These are phyloP conservation scores for Meiosimyza decipiens DNA, from an alignment of 2,888 invertebrate genomes.

Conservation along the genomic window DNA sequence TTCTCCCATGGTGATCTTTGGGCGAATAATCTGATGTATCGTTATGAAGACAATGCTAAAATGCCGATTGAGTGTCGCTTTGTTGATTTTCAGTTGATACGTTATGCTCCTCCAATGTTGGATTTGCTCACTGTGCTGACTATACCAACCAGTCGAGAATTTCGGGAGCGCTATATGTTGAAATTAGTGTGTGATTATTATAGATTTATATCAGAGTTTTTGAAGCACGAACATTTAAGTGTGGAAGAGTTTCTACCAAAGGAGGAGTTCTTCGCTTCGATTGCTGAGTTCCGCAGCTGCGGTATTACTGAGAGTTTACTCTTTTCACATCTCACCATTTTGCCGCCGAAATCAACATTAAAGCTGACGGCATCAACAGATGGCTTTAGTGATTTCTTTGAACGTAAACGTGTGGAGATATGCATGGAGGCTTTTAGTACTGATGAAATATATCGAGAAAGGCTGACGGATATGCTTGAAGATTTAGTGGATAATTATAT, in stretches of 20 bases:
- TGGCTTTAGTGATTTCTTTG: conserved; percentile 71
- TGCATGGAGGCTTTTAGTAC: conserved; percentile 70
- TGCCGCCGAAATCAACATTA: conserved; percentile 69
- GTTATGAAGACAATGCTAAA: conserved; percentile 56
- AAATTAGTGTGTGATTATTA: conserved; percentile 72
- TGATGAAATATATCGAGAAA: conserved; percentile 68
- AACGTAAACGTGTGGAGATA: conserved; percentile 69
- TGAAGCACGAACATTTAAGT: conserved; percentile 65
- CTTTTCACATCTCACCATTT: conserved; percentile 69
- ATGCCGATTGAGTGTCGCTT: conserved; percentile 71
- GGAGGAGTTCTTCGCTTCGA: conserved; percentile 65
- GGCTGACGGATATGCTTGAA: conserved; percentile 70
- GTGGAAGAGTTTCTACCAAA: conserved; percentile 66
- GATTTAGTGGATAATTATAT: conserved; percentile 70
- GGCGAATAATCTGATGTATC: conserved; percentile 68
- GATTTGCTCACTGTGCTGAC: conserved; percentile 71
- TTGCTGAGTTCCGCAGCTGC: conserved; percentile 68
- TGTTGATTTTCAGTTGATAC: conserved; percentile 77
- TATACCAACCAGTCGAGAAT: conserved; percentile 67
- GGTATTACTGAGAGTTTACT: conserved; percentile 71
- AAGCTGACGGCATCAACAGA: conserved; percentile 67
- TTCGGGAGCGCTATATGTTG: conserved; percentile 66
- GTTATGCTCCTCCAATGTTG: conserved; percentile 75
- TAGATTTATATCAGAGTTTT: conserved; percentile 65
- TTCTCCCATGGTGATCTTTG: conserved; percentile 68